Conservation (phyloP, 2,888 invertebrate species). For the Prosopocoilus inquinatus region DNA sequence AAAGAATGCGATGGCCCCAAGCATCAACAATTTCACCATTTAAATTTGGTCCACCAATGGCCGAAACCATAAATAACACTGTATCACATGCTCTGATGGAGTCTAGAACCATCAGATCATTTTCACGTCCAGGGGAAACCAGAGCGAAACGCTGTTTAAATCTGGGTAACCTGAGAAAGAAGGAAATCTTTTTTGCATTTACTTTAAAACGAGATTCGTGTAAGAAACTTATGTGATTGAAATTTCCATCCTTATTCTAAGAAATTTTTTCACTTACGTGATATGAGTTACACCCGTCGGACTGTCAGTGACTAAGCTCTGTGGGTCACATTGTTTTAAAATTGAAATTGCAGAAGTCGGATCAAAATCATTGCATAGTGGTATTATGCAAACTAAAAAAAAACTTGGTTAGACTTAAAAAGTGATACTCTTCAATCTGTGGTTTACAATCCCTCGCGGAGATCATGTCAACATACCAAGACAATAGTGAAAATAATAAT, state of each 20-base stretch:
- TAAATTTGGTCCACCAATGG: slow-evolving; percentile 53
- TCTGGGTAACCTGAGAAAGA: slow-evolving; percentile 66
- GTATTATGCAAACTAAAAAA: slow-evolving; percentile 65
- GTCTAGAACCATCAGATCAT: slow-evolving; percentile 75
- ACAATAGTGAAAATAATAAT: too few relatives aligned
- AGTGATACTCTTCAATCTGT: too few relatives aligned
- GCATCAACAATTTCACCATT: slow-evolving; percentile 70
- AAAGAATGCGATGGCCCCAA: slow-evolving; percentile 76
- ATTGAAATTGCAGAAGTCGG: slow-evolving; percentile 63
- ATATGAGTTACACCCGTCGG: slow-evolving; percentile 71
- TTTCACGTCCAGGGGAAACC: slow-evolving; percentile 68
- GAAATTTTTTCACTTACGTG: slow-evolving; percentile 55
- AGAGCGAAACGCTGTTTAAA: slow-evolving; percentile 90
- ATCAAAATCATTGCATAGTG: slow-evolving; percentile 68
- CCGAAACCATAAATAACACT: slow-evolving; percentile 75
- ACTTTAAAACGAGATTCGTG: neutral
- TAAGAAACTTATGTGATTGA: neutral
- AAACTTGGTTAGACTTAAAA: slow-evolving; percentile 1
- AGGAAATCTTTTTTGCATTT: too few relatives aligned
- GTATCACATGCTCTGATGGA: slow-evolving; percentile 86
- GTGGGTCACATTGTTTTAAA: slow-evolving; percentile 71
- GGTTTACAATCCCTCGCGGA: neutral
- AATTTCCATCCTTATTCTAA: neutral
- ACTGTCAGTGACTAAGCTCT: slow-evolving; percentile 63
- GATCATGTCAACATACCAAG: too few relatives aligned